Evolutionary conservation across 2,113 vertebrate genomes (phyloP).

Genomic region (Calcarius ornatus): DNA sequence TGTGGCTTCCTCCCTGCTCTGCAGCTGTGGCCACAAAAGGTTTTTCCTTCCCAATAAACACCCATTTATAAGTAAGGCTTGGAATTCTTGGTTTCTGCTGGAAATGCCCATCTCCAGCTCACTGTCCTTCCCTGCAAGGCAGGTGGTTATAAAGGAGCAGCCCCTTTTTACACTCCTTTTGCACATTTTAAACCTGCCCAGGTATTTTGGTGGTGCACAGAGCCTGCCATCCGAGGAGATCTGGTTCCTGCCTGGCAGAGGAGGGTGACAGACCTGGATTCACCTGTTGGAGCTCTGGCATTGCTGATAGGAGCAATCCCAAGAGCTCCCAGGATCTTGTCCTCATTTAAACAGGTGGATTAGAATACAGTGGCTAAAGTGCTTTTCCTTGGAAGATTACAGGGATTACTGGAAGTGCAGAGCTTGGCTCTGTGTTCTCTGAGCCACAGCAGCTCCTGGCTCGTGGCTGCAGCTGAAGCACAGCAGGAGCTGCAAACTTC

Average conservation of each 20-base stretch:
- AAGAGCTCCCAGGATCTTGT: not conserved
- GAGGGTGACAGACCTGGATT: not conserved
- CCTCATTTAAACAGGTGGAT: conserved; percentile 10
- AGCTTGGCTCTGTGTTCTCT: not conserved
- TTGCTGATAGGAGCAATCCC: not conserved
- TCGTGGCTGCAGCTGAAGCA: not conserved
- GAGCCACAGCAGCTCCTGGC: not conserved
- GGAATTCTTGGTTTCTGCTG: not conserved
- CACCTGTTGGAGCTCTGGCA: not conserved
- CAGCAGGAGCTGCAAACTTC: not conserved
- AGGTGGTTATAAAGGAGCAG: not conserved
- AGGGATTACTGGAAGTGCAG: not conserved
- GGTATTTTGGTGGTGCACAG: not conserved
- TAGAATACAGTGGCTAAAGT: not conserved
- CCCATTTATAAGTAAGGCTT: not conserved
- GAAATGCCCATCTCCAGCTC: not conserved
- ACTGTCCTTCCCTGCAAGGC: not conserved
- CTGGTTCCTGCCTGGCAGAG: not conserved
- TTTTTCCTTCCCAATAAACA: not conserved
- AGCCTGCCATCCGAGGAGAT: not conserved
- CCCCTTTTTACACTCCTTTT: not conserved
- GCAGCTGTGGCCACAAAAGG: not conserved
- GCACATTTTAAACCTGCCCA: not conserved
- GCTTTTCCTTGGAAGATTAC: conserved; percentile 10
- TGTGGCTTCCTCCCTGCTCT: not conserved